Conservation (phyloP, 2,797 vertebrate species). For the Coregonus sp. region DNA sequence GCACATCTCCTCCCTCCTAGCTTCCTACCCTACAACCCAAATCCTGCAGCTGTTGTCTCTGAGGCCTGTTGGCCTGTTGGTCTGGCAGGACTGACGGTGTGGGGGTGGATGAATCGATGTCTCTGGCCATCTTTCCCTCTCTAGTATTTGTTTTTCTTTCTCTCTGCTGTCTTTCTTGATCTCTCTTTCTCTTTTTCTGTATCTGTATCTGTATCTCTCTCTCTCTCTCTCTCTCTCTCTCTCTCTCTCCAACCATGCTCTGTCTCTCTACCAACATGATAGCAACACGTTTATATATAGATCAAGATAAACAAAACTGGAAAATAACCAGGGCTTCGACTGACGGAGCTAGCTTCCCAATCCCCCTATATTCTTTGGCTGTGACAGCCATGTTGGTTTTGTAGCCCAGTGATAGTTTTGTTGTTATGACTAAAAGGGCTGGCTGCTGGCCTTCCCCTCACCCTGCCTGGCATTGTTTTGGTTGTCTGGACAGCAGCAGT, state of each 20-base stretch:
- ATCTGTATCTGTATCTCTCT: background rate
- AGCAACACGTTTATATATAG: slow-evolving; percentile 5
- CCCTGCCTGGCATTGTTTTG: slow-evolving; percentile 64
- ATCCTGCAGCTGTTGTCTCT: slow-evolving; percentile 62
- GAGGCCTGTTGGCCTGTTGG: slow-evolving; percentile 30
- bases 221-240: background rate
- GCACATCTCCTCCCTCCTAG: slow-evolving; percentile 43
- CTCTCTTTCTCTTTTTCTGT: background rate
- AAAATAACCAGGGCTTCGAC: slow-evolving; percentile 5
- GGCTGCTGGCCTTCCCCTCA: slow-evolving; percentile 52
- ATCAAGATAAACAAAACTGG: slow-evolving; percentile 2
- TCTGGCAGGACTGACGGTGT: slow-evolving; percentile 47
- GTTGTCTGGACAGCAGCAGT: slow-evolving; percentile 64
- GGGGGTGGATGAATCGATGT: slow-evolving; percentile 48
- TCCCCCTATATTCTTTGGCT: background rate
- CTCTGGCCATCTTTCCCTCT: slow-evolving; percentile 50
- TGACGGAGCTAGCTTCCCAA: slow-evolving; percentile 7
- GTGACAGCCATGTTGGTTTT: background rate
- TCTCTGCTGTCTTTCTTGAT: background rate
- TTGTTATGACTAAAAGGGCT: slow-evolving; percentile 17
- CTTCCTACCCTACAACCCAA: slow-evolving; percentile 55
- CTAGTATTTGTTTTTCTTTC: background rate
- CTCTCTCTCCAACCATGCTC: background rate
- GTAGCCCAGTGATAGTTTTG: background rate
- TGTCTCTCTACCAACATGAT: background rate